Conservation (phyloP, 2,888 invertebrate genomes). For the Chaitophorus viminalis region DNA sequence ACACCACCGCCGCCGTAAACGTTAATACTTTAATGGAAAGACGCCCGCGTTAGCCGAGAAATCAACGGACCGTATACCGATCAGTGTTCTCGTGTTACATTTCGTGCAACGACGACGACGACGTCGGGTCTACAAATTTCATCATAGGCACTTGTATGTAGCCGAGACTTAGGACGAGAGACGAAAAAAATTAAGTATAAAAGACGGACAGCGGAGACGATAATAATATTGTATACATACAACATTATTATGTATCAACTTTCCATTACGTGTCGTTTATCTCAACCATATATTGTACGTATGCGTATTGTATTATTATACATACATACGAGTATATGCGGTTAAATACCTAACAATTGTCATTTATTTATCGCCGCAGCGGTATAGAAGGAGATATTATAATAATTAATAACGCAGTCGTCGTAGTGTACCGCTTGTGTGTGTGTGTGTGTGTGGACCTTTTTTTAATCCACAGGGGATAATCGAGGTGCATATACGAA, state of each 20-base stretch:
- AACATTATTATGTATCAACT: constrained; percentile 12
- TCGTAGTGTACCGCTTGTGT: no score
- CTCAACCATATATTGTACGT: not conserved
- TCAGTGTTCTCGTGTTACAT: constrained; percentile 54
- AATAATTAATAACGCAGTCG: constrained; percentile 38
- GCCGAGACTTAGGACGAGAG: not conserved
- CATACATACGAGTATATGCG: not conserved
- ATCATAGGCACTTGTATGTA: not conserved
- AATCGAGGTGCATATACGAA: not conserved
- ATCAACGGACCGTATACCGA: constrained; percentile 50
- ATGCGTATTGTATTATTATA: not conserved
- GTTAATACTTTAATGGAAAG: constrained; percentile 53
- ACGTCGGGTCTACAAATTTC: constrained; percentile 35
- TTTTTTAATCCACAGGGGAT: constrained; percentile 39
- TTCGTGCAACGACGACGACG: no score
- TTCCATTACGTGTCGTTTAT: constrained; percentile 33
- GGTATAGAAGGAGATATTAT: constrained; percentile 3
- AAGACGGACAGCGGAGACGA: not conserved
- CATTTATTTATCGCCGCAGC: constrained; percentile 33
- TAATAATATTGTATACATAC: not conserved
- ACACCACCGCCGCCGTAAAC: constrained; percentile 35
- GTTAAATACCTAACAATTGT: constrained; percentile 22
- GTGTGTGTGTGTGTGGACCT: not conserved
- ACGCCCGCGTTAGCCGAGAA: constrained; percentile 21
- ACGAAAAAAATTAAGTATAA: not conserved